Conservation (phyloP, 2,888 invertebrate genomes). For the Drosophila buzzatii region DNA sequence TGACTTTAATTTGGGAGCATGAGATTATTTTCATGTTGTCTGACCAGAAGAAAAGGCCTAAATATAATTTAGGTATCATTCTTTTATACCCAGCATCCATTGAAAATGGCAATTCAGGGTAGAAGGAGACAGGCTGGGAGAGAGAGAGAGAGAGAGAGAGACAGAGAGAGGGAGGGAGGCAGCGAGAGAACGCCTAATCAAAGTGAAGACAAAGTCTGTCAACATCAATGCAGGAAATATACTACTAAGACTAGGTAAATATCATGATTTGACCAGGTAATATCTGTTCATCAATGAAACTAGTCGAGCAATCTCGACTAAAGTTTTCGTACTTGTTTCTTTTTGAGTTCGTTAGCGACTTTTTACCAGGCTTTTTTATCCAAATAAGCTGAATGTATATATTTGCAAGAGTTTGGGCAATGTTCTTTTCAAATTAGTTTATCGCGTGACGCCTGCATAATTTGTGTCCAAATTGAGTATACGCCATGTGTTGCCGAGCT, state of each 20-base stretch:
- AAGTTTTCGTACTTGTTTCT: neutral
- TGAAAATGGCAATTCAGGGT: too few relatives aligned
- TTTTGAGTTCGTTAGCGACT: neutral
- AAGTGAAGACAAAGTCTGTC: too few relatives aligned
- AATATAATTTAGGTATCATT: neutral
- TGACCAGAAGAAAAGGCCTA: neutral
- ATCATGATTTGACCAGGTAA: too few relatives aligned
- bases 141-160: too few relatives aligned
- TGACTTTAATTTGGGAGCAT: conserved; percentile 2
- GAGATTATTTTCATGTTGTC: neutral
- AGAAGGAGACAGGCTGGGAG: too few relatives aligned
- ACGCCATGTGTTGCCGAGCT: conserved; percentile 67
- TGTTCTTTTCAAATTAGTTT: conserved; percentile 55
- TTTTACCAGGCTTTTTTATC: neutral
- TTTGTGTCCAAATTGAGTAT: conserved; percentile 56
- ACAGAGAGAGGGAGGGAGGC: too few relatives aligned
- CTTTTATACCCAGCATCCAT: too few relatives aligned
- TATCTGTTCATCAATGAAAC: too few relatives aligned
- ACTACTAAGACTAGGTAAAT: too few relatives aligned
- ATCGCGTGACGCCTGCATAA: conserved; percentile 64
- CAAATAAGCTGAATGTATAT: conserved; percentile 31
- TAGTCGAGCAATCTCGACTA: too few relatives aligned
- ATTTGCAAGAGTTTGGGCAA: conserved; percentile 29
- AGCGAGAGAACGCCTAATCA: too few relatives aligned
- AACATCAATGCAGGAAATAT: too few relatives aligned